phyloP scores from a whole-genome alignment of 1,140 invertebrate genomes.

The Lepidurus couesii region DNA sequence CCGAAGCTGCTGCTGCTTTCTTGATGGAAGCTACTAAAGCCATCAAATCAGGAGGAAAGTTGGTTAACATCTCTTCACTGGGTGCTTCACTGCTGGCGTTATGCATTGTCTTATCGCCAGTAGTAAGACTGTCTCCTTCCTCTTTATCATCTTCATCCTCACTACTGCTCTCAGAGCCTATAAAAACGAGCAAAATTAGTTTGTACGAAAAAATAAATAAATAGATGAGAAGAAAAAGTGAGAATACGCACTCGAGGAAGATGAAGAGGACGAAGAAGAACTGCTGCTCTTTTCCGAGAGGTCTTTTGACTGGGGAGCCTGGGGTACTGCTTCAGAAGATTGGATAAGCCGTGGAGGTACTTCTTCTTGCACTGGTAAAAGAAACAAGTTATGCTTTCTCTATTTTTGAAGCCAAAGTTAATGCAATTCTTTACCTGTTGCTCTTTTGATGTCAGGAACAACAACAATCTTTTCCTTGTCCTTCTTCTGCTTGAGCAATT shows the following conservation, averaged over 20 bases:
- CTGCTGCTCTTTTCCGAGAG: background rate
- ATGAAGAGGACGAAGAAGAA: conserved; percentile 31
- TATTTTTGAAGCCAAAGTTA: background rate
- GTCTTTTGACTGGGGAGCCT: background rate
- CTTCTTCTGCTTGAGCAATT: background rate
- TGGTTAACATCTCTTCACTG: conserved; percentile 50
- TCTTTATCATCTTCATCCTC: conserved; percentile 43
- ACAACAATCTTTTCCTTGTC: background rate
- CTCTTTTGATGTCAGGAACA: background rate
- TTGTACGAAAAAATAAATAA: conserved; percentile 15
- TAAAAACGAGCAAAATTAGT: background rate
- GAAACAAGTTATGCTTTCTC: background rate
- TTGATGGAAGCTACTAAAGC: conserved; percentile 55
- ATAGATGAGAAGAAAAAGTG: background rate
- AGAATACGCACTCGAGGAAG: conserved; percentile 32
- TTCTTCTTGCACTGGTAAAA: background rate
- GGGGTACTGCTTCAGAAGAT: background rate
- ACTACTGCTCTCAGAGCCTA: conserved; percentile 37
- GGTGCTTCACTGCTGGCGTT: conserved; percentile 13
- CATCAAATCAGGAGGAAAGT: conserved; percentile 53
- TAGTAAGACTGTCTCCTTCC: conserved; percentile 36
- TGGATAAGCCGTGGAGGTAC: background rate
- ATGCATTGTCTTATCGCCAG: conserved; percentile 41
- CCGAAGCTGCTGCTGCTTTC: conserved; percentile 49
- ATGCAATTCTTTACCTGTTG: background rate